Evolutionary conservation across 1,140 invertebrate species (phyloP), one percentile per base, ranked within the genome.

Genomic region (Philotrypesis tridentata): DNA sequence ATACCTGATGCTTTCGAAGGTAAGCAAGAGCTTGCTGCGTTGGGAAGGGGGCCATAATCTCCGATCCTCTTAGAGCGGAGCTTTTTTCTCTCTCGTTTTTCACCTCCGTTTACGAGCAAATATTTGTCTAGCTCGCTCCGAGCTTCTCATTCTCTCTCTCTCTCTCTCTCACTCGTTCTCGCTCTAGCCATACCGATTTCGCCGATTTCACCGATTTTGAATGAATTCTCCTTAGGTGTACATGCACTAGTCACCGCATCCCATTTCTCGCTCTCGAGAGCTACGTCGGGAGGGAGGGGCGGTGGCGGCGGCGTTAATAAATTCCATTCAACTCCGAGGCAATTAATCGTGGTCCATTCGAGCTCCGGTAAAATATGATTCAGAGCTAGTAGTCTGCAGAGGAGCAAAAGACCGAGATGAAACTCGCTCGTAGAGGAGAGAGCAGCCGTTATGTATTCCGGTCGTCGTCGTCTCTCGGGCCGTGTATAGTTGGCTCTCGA

Each of bases 331-430:
- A 82, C 73, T 82, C 29, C 33, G 37, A 60, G 25, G 61, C 74
- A 82, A 78, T 82, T 78, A 77, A 82, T 82, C 80, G 80, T 70
- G 67, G 75, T 55, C 43, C 72, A 82, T 78, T 82, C 80, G 65
- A 76, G 75, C 68, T 21, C 73, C 23, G 48, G 74, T 82, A 78
- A 82, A 82, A 82, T 82, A 82, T 82, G 63, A 76, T 81, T 76
- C 80, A 55, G 48, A 55, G 48, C 12, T 7, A 43, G 7, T 43
- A 43, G 40, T 43, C 11, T 37, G 11, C 23, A 37, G 76, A 75
- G 48, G 37, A 40, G 65, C 25, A 27, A 55, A 14, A 29, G 33
- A 40, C 21, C 27, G 77, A 71, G 67, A 79, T 65, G 60, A 40
- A 48, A 67, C 37, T 65, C 74, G 27, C 60, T 55, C 61, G 33